Conservation (phyloP, 2,888 invertebrate genomes). For the Euplagia quadripunctaria region DNA sequence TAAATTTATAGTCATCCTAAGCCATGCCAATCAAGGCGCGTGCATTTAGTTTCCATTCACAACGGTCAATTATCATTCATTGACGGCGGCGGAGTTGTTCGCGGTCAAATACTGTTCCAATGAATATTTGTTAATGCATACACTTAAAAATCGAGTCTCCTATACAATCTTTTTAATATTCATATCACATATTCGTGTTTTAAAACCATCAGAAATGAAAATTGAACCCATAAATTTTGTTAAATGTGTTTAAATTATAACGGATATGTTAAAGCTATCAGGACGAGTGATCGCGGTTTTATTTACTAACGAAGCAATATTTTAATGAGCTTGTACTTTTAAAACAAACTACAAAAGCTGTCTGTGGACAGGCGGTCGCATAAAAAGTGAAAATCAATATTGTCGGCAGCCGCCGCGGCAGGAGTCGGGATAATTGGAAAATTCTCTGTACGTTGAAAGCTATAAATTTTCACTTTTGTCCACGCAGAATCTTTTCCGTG, state of each 20-base stretch:
- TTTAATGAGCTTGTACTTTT: constrained; percentile 61
- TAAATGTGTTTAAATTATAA: constrained; percentile 28
- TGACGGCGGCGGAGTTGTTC: constrained; percentile 41
- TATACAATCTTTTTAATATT: constrained; percentile 43
- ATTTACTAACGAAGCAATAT: constrained; percentile 53
- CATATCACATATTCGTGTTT: constrained; percentile 44
- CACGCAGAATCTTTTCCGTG: constrained; percentile 64
- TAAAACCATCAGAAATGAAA: constrained; percentile 45
- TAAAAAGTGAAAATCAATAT: constrained; percentile 83
- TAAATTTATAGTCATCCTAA: too few relatives aligned
- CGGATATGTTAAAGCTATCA: constrained; percentile 36
- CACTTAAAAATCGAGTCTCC: constrained; percentile 33
- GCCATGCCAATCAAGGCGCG: too few relatives aligned
- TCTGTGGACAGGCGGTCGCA: constrained; percentile 58
- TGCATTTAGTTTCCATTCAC: constrained; percentile 44
- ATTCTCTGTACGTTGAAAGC: constrained; percentile 70
- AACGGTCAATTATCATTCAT: constrained; percentile 45
- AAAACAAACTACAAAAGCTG: constrained; percentile 56
- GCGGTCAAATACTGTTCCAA: constrained; percentile 26
- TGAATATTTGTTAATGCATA: constrained; percentile 23
- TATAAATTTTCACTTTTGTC: constrained; percentile 81
- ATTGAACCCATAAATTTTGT: constrained; percentile 38
- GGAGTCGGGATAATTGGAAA: constrained; percentile 77
- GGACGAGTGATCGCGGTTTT: constrained; percentile 52
- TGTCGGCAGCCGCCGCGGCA: constrained; percentile 60